Conservation (phyloP, 2,113 vertebrate genomes). For the Delphinus delphis region DNA sequence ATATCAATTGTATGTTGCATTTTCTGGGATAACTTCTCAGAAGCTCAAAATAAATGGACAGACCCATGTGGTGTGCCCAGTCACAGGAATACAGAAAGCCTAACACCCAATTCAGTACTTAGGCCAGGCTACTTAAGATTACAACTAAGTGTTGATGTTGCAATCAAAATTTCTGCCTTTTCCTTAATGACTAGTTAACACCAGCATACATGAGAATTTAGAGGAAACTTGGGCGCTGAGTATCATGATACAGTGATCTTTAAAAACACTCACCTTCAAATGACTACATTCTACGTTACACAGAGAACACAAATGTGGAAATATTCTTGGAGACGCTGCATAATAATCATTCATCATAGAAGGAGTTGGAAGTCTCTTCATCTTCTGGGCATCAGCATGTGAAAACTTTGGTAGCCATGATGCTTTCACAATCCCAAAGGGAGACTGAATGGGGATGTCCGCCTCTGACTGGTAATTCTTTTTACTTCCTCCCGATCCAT, state of each 20-base stretch:
- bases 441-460: conserved; percentile 81
- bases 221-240: conserved; percentile 63
- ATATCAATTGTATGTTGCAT: conserved; percentile 19
- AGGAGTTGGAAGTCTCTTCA: conserved; percentile 87
- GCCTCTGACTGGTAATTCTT: conserved; percentile 71
- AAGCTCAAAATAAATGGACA: conserved; percentile 60
- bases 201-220: conserved; percentile 57
- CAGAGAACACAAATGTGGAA: conserved; percentile 97
- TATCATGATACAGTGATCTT: conserved; percentile 78
- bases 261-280: conserved; percentile 95
- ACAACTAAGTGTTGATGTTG: conserved; percentile 44
- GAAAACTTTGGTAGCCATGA: conserved; percentile 85
- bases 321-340: conserved; percentile 91
- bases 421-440: conserved; percentile 87
- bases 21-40: conserved; percentile 33
- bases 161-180: conserved; percentile 54
- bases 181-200: conserved; percentile 61
- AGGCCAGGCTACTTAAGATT: conserved; percentile 54
- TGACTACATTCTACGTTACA: conserved; percentile 95
- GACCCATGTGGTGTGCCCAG: neutral
- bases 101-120: conserved; percentile 34
- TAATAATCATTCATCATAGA: conserved; percentile 97
- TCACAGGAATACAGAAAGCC: conserved; percentile 52
- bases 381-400: conserved; percentile 79
- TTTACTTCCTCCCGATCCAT: conserved; percentile 44